A percentile compares a stretch with the other conserved stretches of the same genome.
Conservation (phyloP, 2,888 invertebrate genomes). For the Drosophila kanekoi region DNA sequence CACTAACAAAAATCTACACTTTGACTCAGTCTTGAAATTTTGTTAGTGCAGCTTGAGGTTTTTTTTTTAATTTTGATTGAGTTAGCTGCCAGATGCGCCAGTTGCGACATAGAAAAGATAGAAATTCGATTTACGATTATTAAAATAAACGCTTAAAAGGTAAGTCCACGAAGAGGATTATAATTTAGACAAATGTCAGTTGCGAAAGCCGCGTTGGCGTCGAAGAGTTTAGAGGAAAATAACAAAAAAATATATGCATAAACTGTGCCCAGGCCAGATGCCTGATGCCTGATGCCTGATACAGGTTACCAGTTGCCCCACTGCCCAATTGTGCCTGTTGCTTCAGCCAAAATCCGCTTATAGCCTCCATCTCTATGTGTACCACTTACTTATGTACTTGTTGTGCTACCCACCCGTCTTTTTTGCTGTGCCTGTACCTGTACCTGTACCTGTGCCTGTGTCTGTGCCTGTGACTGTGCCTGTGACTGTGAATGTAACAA, state of each 20-base stretch:
- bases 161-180: conserved; percentile 65
- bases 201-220: conserved; percentile 30
- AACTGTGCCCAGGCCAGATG: conserved; percentile 14
- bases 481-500: conserved; percentile 40
- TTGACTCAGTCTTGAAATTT: conserved; percentile 67
- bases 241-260: conserved; percentile 5
- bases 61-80: conserved; percentile 12
- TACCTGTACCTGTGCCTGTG: conserved; percentile 40
- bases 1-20: conserved; percentile 68
- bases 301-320: conserved; percentile 24
- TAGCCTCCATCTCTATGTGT: conserved; percentile 25
- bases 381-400: conserved; percentile 23
- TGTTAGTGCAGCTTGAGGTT: conserved; percentile 50
- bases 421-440: conserved; percentile 38
- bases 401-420: conserved; percentile 36
- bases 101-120: conserved; percentile 67
- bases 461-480: conserved; percentile 30
- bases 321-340: conserved; percentile 22
- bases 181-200: conserved; percentile 46
- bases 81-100: conserved; percentile 51
- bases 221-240: conserved; percentile 23
- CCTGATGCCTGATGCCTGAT: conserved; percentile 2
- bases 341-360: conserved; percentile 34
- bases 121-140: conserved; percentile 67
- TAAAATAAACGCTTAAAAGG: conserved; percentile 50